Conservation (phyloP, 2,888 invertebrate species). For the Tachina lurida region DNA sequence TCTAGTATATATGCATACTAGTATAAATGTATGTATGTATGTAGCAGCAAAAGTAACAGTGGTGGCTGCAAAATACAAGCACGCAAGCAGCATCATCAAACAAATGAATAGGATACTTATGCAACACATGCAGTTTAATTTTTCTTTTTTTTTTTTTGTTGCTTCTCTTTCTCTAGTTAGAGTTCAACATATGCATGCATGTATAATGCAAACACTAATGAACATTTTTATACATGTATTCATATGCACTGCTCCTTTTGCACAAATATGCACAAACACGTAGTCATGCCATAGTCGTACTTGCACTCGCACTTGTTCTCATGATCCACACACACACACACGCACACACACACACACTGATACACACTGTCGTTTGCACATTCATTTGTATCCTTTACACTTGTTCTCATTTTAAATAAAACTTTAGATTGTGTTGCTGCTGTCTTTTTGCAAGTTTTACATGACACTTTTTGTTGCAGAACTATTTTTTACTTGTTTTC, state of each 20-base stretch:
- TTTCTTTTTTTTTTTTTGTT: not conserved
- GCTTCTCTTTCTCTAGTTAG: conserved; percentile 15
- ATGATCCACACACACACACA: too few species aligned
- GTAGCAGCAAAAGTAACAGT: not conserved
- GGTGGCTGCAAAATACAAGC: conserved; percentile 24
- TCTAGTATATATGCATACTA: too few species aligned
- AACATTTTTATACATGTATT: conserved; percentile 39
- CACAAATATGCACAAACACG: conserved; percentile 49
- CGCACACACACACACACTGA: not conserved
- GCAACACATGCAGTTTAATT: conserved; percentile 58
- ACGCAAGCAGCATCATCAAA: conserved; percentile 24
- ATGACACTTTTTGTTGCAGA: conserved; percentile 64
- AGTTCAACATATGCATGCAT: conserved; percentile 57
- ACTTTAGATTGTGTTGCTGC: conserved; percentile 49
- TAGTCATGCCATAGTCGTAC: conserved; percentile 23
- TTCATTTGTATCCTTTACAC: conserved; percentile 64
- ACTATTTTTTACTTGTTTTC: conserved; percentile 13
- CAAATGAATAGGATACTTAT: conserved; percentile 61
- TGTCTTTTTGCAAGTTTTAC: conserved; percentile 59
- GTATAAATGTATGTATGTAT: not conserved
- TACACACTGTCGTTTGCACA: not conserved
- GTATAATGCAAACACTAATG: conserved; percentile 49
- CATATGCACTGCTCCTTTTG: conserved; percentile 25
- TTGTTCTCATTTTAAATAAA: conserved; percentile 52
- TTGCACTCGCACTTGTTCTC: conserved; percentile 9